Evolutionary conservation across 2,797 vertebrate genomes (phyloP), one percentile per base, ranked within the genome.

Genomic region (Ptychobarbus kaznakovi): DNA sequence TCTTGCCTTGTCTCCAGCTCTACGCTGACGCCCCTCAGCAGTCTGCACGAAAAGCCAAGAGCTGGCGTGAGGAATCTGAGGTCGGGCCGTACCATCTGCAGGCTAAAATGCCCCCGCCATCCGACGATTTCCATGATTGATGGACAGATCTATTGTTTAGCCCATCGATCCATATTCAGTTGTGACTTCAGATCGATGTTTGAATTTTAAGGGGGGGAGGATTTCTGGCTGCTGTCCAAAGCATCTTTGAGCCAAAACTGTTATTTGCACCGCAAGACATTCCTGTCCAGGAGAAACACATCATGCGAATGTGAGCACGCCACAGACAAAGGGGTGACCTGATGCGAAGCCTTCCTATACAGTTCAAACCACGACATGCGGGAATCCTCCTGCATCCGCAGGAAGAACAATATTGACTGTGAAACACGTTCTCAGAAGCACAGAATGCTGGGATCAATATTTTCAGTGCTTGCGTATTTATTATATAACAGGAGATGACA

Each of bases 11-110:
- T 82, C 86, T 85, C 74, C 81, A 77, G 63, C 73, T 75, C 81
- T 42, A 56, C 15, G 13, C 80, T 86, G 86, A 88, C 76, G 73
- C 87, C 81, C 87, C 80, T 42, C 87, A 77, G 77, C 73, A 87
- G 85, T 72, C 84, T 65, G 77, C 82, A 85, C 49, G 46, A 56
- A 65, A 84, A 86, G 56, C 81, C 51, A 25, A 53, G 51, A 73
- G 65, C 65, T n/a, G 73, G 51, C 53, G 18, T 46, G 46, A 65
- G 83, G 28, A 81, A 87, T 76, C 72, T 88, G 74, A 82, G 76
- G 83, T 49, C 51, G 44, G 69, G 77, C 35, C 16, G 44, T 22
- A 74, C 63, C 7, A 63, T 85, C 78, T 81, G 65, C 86, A 80
- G 65, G 32, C 61, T 42, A 28, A 58, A 44, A 63, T 3, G 8